phyloP scores from a whole-genome alignment of 2,888 invertebrate genomes.

The Pyrrhia umbra region DNA sequence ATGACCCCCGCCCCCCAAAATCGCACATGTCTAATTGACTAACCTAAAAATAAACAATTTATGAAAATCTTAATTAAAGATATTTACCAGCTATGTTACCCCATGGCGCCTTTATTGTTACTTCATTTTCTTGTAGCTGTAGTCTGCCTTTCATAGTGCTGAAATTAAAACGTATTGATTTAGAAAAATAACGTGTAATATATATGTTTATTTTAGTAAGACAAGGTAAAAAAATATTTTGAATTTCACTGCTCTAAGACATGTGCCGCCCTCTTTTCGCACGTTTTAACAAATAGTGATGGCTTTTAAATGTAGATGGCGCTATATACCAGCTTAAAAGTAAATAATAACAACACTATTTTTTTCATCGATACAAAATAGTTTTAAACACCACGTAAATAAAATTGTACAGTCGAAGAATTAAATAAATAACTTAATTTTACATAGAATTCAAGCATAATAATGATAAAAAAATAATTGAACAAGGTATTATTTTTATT shows the following conservation, averaged over 20 bases:
- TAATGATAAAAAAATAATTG: too few species aligned
- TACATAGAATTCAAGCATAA: background rate
- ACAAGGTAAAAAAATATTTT: too few species aligned
- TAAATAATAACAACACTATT: background rate
- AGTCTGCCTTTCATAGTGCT: slow-evolving; percentile 62
- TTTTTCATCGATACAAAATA: background rate
- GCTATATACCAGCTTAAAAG: too few species aligned
- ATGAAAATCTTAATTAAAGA: too few species aligned
- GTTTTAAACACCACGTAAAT: background rate
- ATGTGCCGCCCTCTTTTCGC: background rate
- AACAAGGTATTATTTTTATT: too few species aligned
- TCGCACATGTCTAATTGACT: too few species aligned
- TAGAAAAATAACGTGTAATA: too few species aligned
- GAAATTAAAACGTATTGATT: slow-evolving; percentile 16
- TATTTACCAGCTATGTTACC: slow-evolving; percentile 73
- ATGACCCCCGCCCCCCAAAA: too few species aligned
- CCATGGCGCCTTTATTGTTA: slow-evolving; percentile 77
- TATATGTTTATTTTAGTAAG: too few species aligned
- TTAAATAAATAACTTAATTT: background rate
- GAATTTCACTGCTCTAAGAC: background rate
- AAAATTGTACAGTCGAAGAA: background rate
- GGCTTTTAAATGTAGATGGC: too few species aligned
- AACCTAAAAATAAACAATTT: too few species aligned
- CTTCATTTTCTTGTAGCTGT: slow-evolving; percentile 68
- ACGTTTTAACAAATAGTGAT: background rate